These are phyloP conservation scores for Pampusana beccarii DNA, from an alignment of 2,113 vertebrate genomes.

Conservation along the genomic window DNA sequence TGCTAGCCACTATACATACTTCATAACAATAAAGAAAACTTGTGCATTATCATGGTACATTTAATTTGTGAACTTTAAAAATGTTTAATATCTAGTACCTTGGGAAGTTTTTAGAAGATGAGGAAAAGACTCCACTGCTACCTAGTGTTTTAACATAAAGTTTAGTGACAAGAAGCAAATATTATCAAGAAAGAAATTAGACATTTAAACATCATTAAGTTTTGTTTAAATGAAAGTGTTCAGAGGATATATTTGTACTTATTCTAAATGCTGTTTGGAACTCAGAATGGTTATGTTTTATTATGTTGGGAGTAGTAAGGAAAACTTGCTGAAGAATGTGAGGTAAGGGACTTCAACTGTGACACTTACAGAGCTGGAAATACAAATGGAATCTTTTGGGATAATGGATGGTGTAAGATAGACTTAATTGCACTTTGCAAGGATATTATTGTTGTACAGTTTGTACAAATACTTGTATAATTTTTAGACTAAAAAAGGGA, in stretches of 20 bases:
- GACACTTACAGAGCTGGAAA: neutral
- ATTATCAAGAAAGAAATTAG: neutral
- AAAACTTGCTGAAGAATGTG: neutral
- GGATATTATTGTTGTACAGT: neutral
- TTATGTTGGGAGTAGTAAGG: neutral
- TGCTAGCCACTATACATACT: neutral
- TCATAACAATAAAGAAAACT: rapidly evolving
- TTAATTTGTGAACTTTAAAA: neutral
- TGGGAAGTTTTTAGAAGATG: neutral
- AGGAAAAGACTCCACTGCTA: neutral
- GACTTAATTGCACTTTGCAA: neutral
- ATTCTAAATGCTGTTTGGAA: neutral
- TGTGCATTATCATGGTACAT: rapidly evolving
- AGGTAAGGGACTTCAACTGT: neutral
- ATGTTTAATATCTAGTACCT: neutral
- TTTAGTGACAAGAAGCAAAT: neutral
- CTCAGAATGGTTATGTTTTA: neutral
- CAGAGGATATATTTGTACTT: neutral
- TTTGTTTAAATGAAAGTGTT: neutral
- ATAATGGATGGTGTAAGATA: neutral
- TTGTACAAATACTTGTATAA: neutral
- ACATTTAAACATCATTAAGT: neutral
- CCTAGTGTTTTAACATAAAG: neutral
- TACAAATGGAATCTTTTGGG: neutral
- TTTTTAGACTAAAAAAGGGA: neutral